These are phyloP conservation scores for Halichoerus grypus DNA, from an alignment of 2,113 vertebrate species.

Conservation along the genomic window DNA sequence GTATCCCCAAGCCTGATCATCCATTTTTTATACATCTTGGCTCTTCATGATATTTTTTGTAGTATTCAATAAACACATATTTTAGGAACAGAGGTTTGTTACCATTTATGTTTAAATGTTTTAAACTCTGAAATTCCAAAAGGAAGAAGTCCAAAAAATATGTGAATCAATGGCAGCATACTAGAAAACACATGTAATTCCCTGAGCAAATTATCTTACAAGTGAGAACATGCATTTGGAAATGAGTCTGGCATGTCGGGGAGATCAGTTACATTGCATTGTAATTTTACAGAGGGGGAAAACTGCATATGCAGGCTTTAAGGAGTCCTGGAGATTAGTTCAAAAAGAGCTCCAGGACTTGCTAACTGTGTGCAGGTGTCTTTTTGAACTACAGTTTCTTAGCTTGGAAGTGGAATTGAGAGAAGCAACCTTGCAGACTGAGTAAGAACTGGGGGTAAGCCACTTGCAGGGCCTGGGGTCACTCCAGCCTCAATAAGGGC, in stretches of 20 bases:
- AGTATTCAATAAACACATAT: slow-evolving; percentile 24
- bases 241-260: neutral
- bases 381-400: neutral
- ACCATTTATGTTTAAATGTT: neutral
- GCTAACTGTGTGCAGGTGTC: neutral
- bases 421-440: neutral
- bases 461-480: neutral
- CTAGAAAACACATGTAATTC: slow-evolving; percentile 24
- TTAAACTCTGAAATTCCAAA: slow-evolving; percentile 45
- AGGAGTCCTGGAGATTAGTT: neutral
- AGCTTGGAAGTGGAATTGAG: neutral
- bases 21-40: slow-evolving; percentile 31
- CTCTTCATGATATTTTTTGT: neutral
- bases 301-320: neutral
- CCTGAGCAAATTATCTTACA: slow-evolving; percentile 18
- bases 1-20: neutral
- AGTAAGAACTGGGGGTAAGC: neutral
- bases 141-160: neutral
- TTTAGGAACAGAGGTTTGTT: slow-evolving; percentile 26
- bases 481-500: neutral
- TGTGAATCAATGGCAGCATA: neutral
- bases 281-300: neutral
- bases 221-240: slow-evolving; percentile 41
- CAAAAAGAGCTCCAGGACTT: neutral
- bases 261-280: neutral